These are phyloP conservation scores for Corydoras maculifer DNA, from an alignment of 2,113 vertebrate species.

Conservation along the genomic window DNA sequence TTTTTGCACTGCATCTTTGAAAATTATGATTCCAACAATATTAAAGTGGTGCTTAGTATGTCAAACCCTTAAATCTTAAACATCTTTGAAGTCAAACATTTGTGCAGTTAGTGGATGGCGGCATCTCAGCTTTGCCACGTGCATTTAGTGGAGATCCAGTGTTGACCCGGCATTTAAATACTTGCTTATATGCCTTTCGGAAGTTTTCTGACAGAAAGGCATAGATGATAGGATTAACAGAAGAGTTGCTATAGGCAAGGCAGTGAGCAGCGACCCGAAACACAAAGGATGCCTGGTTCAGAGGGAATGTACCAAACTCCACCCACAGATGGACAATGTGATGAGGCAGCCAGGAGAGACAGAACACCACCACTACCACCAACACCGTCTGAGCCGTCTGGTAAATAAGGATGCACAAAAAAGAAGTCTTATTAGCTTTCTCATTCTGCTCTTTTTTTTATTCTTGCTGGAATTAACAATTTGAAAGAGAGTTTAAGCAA, in stretches of 20 bases:
- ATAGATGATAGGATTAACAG: slow-evolving; percentile 31
- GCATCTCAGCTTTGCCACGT: slow-evolving; percentile 24
- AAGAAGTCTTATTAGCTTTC: no score
- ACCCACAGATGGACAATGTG: slow-evolving; percentile 32
- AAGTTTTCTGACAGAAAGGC: slow-evolving; percentile 35
- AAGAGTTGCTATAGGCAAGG: slow-evolving; percentile 33
- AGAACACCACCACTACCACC: slow-evolving; percentile 35
- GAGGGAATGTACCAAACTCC: slow-evolving; percentile 27
- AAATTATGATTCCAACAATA: no score
- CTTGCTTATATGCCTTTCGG: slow-evolving; percentile 32
- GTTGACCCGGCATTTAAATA: slow-evolving; percentile 23
- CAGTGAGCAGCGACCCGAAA: slow-evolving; percentile 26
- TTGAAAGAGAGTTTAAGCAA: no score
- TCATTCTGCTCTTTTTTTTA: no score
- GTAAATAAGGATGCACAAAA: background rate
- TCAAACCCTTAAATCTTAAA: no score
- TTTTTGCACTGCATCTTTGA: no score
- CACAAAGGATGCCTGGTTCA: slow-evolving; percentile 28
- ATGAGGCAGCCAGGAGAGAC: slow-evolving; percentile 33
- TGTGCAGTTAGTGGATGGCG: slow-evolving; percentile 28
- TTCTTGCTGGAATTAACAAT: no score
- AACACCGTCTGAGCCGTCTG: slow-evolving; percentile 34
- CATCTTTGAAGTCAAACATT: slow-evolving; percentile 6
- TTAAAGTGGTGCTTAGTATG: no score
- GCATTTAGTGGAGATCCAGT: background rate